phyloP scores from a whole-genome alignment of 2,113 vertebrate species.

The Delphinus delphis region DNA sequence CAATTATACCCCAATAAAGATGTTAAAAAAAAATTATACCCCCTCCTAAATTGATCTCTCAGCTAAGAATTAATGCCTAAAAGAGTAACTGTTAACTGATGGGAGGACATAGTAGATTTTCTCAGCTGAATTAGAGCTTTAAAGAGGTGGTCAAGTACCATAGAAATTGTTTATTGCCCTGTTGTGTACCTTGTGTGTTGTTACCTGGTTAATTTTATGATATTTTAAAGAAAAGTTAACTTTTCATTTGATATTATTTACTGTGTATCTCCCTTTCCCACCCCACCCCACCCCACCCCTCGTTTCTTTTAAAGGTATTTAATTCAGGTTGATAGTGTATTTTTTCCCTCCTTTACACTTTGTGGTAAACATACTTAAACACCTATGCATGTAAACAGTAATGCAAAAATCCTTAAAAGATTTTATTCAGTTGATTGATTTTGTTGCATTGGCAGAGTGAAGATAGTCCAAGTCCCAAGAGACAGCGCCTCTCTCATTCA shows the following conservation, averaged over 20 bases:
- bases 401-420: conserved; percentile 15
- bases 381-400: not conserved
- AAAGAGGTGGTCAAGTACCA: not conserved
- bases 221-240: conserved; percentile 23
- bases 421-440: conserved; percentile 68
- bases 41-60: not conserved
- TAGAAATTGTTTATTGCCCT: not conserved
- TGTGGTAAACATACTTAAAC: conserved; percentile 17
- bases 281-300: not conserved
- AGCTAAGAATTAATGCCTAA: not conserved
- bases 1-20: too few species aligned
- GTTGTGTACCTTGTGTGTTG: not conserved
- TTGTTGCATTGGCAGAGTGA: conserved; percentile 87
- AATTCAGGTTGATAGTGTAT: not conserved
- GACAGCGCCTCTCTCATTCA: conserved; percentile 95
- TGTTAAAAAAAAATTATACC: not conserved
- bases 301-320: not conserved
- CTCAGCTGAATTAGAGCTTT: not conserved
- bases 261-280: not conserved
- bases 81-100: not conserved
- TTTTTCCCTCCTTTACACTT: not conserved
- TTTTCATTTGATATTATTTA: not conserved
- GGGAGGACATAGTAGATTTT: not conserved
- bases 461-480: conserved; percentile 97
- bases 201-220: conserved; percentile 1